Conservation (phyloP, 1,140 invertebrate species). For the Zaprionus lachaisei region DNA sequence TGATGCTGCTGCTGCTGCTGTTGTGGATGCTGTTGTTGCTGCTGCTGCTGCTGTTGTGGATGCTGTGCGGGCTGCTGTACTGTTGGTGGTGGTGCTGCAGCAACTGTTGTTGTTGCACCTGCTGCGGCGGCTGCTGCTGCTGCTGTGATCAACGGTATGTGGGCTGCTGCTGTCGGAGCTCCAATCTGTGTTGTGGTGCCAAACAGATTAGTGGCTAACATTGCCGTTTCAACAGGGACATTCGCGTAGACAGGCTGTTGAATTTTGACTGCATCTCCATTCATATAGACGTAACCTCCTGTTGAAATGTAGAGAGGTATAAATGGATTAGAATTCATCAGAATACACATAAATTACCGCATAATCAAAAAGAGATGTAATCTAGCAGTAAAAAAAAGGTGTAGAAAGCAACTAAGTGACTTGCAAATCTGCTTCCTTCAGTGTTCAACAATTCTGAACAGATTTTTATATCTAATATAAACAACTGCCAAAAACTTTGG, state of each 20-base stretch:
- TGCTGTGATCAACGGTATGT: constrained; percentile 80
- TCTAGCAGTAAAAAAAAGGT: neutral
- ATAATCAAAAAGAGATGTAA: constrained; percentile 5
- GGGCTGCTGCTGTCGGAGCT: constrained; percentile 72
- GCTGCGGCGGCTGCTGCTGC: constrained; percentile 64
- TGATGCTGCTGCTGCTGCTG: constrained; percentile 34
- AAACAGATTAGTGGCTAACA: constrained; percentile 82
- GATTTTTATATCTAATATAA: neutral
- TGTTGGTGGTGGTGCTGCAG: constrained; percentile 49
- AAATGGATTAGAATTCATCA: constrained; percentile 11
- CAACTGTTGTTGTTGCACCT: constrained; percentile 60
- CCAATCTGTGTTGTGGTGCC: constrained; percentile 76
- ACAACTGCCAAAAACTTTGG: neutral
- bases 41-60: constrained; percentile 39
- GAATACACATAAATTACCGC: neutral
- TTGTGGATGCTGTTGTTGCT: constrained; percentile 37
- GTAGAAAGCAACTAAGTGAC: neutral
- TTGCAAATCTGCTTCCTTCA: neutral
- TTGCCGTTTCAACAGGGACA: constrained; percentile 84
- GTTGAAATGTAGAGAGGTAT: constrained; percentile 16
- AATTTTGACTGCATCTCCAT: constrained; percentile 83
- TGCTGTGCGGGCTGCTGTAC: constrained; percentile 43
- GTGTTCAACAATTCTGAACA: neutral
- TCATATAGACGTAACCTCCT: constrained; percentile 84
- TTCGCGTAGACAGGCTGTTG: constrained; percentile 78